Base-by-base conservation (phyloP, 2,113 vertebrate species). In the Leiothrix lutea region DNA sequence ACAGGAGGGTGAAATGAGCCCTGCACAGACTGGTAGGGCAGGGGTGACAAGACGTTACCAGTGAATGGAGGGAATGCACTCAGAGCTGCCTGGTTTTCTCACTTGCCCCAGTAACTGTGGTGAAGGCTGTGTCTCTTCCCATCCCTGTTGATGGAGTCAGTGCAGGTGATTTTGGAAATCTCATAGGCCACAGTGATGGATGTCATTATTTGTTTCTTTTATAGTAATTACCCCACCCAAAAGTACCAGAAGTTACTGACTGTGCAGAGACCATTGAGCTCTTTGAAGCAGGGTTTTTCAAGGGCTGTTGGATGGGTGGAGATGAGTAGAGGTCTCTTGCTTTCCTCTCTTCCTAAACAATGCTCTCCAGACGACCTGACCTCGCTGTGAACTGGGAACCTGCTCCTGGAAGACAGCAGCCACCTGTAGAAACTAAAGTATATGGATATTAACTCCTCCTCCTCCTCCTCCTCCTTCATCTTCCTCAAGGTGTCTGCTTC, bases 91-190 rank as follows among this genome's bases (percentile, higher is more conserved):
- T 22, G 2, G 0, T 1, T n/a, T 44, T 45, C 44, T 44, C 66
- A 17, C 14, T 69, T 56, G 33, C 16, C 36, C 12, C 1, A 6
- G 60, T 8, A 60, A 16, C 19, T 38, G 9, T 40, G 12, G 16
- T 50, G 35, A 53, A 42, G 19, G 12, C 5, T 5, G 2, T 66
- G 6, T n/a, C 23, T 38, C 28, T 65, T 19, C 44, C 17, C 31
- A 0, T 7, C 9, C 5, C 1, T 5, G 14, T 12, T 86, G 11
- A 4, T 18, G 25, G 42, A 12, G 4, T 20, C 8, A 38, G 9
- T 18, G 12, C 6, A 2, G 33, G 14, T 26, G 21, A 11, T 20
- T 89, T 64, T 84, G 51, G 23, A 35, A 15, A 5, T 50, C 13
- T 48, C 18, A 4, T 14, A 57, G 50, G 47, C 29, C 26, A 24